Percentiles rank a stretch among this genome's conserved stretches.
These are phyloP conservation scores for Drosophila ambigua DNA, from an alignment of 1,140 invertebrate genomes.

Conservation along the genomic window DNA sequence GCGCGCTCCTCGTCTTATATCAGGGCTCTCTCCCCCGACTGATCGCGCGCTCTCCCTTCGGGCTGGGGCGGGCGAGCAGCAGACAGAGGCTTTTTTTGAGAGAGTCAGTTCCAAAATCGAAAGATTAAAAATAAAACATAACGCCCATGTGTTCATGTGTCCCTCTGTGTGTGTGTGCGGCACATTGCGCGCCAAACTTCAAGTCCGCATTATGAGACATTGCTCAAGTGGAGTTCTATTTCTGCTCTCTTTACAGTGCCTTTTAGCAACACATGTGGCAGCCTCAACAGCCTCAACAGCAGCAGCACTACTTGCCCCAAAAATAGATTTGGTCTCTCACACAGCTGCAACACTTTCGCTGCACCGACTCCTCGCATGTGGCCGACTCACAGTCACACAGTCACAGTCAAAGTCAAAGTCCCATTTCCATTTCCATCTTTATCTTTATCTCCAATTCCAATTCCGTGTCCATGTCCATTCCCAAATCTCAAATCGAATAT, in stretches of 20 bases:
- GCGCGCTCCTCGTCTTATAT: slow-evolving; percentile 52
- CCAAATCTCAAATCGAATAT: slow-evolving; percentile 35
- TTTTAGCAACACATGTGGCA: slow-evolving; percentile 72
- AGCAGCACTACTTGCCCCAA: slow-evolving; percentile 31
- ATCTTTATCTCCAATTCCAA: slow-evolving; percentile 4
- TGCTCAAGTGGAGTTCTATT: slow-evolving; percentile 77
- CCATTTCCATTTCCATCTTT: background rate
- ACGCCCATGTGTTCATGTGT: slow-evolving; percentile 33
- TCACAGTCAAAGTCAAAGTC: background rate
- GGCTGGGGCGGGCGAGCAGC: too few species aligned
- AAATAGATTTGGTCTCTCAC: slow-evolving; percentile 34
- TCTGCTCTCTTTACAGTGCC: slow-evolving; percentile 73
- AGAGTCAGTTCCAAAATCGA: slow-evolving; percentile 6
- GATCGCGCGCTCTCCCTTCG: too few species aligned
- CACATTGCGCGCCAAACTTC: slow-evolving; percentile 63
- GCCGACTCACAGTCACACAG: slow-evolving; percentile 10
- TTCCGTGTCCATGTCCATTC: slow-evolving; percentile 9
- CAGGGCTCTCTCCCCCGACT: slow-evolving; percentile 5
- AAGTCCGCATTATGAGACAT: slow-evolving; percentile 61
- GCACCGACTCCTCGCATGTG: slow-evolving; percentile 46
- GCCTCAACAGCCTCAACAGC: background rate
- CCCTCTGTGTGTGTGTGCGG: slow-evolving; percentile 36
- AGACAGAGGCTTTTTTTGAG: slow-evolving; percentile 46
- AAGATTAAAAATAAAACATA: slow-evolving; percentile 76
- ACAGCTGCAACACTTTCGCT: slow-evolving; percentile 67